Percentiles rank a stretch among this genome's conserved stretches.
phyloP scores from a whole-genome alignment of 2,888 invertebrate genomes.

The Branchellion lobata region DNA sequence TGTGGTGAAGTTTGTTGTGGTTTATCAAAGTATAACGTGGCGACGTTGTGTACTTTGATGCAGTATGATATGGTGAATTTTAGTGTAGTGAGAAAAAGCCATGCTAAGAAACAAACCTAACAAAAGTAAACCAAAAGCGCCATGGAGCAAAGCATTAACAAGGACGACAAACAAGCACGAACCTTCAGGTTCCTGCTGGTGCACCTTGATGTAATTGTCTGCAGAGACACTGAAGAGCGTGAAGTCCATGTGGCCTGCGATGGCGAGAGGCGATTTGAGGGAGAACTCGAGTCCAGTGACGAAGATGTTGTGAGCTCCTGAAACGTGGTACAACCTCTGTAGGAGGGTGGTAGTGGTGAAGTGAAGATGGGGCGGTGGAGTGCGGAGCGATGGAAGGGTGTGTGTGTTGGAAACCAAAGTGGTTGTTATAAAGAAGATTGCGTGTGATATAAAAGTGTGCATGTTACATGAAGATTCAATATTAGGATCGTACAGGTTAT shows the following conservation, averaged over 20 bases:
- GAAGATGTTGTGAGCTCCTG: constrained; percentile 89
- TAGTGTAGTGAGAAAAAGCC: not conserved
- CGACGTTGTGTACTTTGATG: too few relatives aligned
- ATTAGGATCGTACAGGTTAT: too few relatives aligned
- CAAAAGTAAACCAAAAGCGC: too few relatives aligned
- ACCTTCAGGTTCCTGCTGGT: constrained; percentile 58
- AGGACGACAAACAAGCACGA: not conserved
- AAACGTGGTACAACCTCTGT: constrained; percentile 78
- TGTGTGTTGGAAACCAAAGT: too few relatives aligned
- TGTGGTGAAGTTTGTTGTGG: too few relatives aligned
- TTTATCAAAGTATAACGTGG: too few relatives aligned
- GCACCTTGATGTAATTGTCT: constrained; percentile 71
- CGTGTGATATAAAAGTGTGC: too few relatives aligned
- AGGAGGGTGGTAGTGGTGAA: not conserved
- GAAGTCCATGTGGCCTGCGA: constrained; percentile 69
- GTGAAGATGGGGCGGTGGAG: too few relatives aligned
- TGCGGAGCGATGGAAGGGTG: too few relatives aligned
- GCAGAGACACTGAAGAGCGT: constrained; percentile 91
- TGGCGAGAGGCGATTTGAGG: constrained; percentile 64
- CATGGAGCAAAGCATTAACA: not conserved
- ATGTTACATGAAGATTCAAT: too few relatives aligned
- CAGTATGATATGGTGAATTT: too few relatives aligned
- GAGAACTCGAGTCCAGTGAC: constrained; percentile 93
- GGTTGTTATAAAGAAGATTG: too few relatives aligned
- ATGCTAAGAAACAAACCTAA: not conserved